Base-by-base conservation (phyloP, 2,797 vertebrate genomes). In the Hydrocynus forskahlii region DNA sequence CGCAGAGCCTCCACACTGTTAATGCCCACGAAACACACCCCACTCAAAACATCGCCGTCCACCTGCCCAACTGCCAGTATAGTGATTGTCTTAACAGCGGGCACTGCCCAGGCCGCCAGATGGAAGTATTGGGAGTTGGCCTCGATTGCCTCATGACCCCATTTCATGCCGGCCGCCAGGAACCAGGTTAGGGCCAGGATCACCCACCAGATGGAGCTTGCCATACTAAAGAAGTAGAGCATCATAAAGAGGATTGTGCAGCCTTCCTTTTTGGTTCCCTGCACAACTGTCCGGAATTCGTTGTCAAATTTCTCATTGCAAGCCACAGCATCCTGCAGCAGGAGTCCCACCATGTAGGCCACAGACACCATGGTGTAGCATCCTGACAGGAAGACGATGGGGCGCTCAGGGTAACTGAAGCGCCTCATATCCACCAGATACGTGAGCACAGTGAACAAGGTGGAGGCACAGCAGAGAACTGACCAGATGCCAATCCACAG, bases 401-500 rank as follows among this genome's bases (percentile, higher is more conserved):
- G 97, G 72, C 97, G 88, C 91, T 99, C 97, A 0, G 97, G 97
- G 91, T 99, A 99, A 89, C 97, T 97, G 92, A 99, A 98, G 45
- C 97, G 94, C 90, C 96, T 94, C 97, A 99, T 98, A 93, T 99
- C 97, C 93, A 99, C 97, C 91, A 99, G 89, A 85, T 98, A 99
- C 60, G 97, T 99, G 55, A 98, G 94, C 48, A 99, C 97, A 0
- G 97, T 98, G 93, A 99, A 99, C 0, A 98, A 83, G 0, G 97
- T 98, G 87, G 97, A 98, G 1, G 97, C 96, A 2, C 97, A 98
- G 80, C 97, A 99, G 60, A 99, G 83, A 50, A 97, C 96, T 0
- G 97, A 98, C 97, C 97, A 98, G 88, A 98, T 96, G 25, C 96
- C 96, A 45, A 99, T 97, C 97, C 97, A 99, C 19, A 97, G 97